Evolutionary conservation across 2,797 vertebrate species (phyloP).

Genomic region (Micropoecilia bifurca): DNA sequence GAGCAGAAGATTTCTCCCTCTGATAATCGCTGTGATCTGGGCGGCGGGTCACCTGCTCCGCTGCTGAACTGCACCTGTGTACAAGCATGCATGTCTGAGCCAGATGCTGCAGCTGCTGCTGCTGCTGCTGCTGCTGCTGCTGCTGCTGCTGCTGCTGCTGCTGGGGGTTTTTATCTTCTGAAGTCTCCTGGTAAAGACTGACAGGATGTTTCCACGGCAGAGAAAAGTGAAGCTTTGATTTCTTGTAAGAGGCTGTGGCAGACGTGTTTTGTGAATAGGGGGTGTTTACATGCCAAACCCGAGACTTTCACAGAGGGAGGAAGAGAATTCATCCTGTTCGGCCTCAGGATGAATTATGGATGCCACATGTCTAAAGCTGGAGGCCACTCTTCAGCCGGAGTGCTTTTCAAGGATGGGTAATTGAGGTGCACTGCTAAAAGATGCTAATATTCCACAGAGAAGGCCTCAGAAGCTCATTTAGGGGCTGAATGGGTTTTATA

Average conservation of each 20-base stretch:
- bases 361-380: conserved; percentile 76
- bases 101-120: conserved; percentile 71
- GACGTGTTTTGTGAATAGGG: conserved; percentile 63
- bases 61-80: conserved; percentile 55
- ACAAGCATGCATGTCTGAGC: conserved; percentile 34
- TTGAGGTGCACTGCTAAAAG: conserved; percentile 72
- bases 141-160: conserved; percentile 69
- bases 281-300: conserved; percentile 73
- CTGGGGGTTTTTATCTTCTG: conserved; percentile 15
- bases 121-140: conserved; percentile 68
- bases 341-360: conserved; percentile 81
- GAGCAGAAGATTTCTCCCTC: conserved; percentile 64
- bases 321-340: conserved; percentile 71
- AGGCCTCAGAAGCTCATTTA: conserved; percentile 61
- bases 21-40: conserved; percentile 68
- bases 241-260: conserved; percentile 55
- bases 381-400: conserved; percentile 71
- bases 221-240: conserved; percentile 62
- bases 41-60: conserved; percentile 73
- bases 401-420: conserved; percentile 76
- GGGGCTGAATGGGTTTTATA: conserved; percentile 53
- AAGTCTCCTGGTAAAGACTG: conserved; percentile 52
- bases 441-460: conserved; percentile 69
- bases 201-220: conserved; percentile 58
- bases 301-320: conserved; percentile 65